Base-by-base conservation (phyloP, 2,888 invertebrate genomes). In the Myopa testacea region DNA sequence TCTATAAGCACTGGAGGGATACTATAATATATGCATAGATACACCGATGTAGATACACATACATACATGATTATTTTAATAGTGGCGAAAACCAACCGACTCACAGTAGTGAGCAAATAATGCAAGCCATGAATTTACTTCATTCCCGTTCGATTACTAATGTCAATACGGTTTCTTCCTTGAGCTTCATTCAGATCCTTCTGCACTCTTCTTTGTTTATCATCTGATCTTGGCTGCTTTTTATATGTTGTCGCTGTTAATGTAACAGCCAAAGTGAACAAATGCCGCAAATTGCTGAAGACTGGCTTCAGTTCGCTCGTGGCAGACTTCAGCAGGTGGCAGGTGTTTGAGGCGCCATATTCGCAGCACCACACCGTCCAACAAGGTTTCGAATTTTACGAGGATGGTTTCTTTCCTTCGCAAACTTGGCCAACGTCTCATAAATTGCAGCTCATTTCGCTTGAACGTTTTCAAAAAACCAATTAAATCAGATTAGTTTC, bases 401-500 rank as follows among this genome's bases (percentile, higher is more conserved):
- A 45, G 10, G 6, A 45, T 10, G 45, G 45, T 16, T 40, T 67
- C 37, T 67, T 40, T 8, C 3, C 40, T 37, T 37, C 34, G 37
- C 65, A 34, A 45, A 45, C 45, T 10, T 45, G 2, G 45, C 6
- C 45, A 45, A 3, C 6, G 67, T 10, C 40, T 67, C 45, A 45
- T 69, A 69, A 69, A 69, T 45, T 26, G 19, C 26, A 12, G 6
- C 5, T 34, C 19, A 55, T 55, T 52, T 52, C 34, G 34, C 45
- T 45, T 8, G 4, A 55, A 26, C 8, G 3, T 16, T 70, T 34
- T 14, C 40, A 3, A 40, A 67, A 67, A 67, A 67, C 67, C 67
- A 67, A 67, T 67, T 67, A 67, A 67, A 67, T 14, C 16, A 55
- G 55, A 70, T 52, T 70, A 55, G 55, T 37, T 70, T 70, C 34